Base-by-base conservation (phyloP, 2,888 invertebrate genomes). In the Liposcelis brunnea region DNA sequence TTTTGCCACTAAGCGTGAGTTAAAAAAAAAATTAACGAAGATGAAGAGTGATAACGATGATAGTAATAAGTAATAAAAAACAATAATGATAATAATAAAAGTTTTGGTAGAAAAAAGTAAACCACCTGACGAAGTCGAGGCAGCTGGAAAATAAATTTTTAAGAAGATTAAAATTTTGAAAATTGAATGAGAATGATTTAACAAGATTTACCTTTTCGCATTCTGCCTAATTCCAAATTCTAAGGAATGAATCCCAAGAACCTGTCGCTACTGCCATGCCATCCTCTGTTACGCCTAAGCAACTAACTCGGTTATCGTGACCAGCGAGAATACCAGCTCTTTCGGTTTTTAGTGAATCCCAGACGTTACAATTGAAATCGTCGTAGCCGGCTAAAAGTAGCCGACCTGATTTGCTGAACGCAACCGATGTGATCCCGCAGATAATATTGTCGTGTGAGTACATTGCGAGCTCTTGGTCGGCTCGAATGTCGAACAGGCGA, bases 391-490 rank as follows among this genome's bases (percentile, higher is more conserved):
- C 95, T 54, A 95, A 74, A 64, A 97, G 75, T 61, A 95, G 79
- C 52, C 95, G 82, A 57, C 95, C 95, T 58, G 89, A 89, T 75
- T 93, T 93, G 67, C 89, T 89, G 75, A 97, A 97, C 62, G 97
- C 97, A 60, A 98, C 98, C 56, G 91, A 91, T 55, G 98, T 99
- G 68, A 99, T 98, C 64, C 98, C 98, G 74, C 97, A 98, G 66
- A 98, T 98, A 66, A 98, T 98, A 75, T 97, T 98, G 73, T 99
- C 98, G 71, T 98, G 98, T 60, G 95, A 94, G 71, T 98, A 98
- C 94, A 98, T 97, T 51, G 97, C 97, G 63, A 98, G 76, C 73
- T 98, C 98, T 72, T 98, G 98, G 73, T 99, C 98, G 54, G 98
- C 94, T 65, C 98, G 84, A 66, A 99, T 93, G 73, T 98, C 98